phyloP scores from a whole-genome alignment of 2,797 vertebrate genomes.

The Siniperca obscura region DNA sequence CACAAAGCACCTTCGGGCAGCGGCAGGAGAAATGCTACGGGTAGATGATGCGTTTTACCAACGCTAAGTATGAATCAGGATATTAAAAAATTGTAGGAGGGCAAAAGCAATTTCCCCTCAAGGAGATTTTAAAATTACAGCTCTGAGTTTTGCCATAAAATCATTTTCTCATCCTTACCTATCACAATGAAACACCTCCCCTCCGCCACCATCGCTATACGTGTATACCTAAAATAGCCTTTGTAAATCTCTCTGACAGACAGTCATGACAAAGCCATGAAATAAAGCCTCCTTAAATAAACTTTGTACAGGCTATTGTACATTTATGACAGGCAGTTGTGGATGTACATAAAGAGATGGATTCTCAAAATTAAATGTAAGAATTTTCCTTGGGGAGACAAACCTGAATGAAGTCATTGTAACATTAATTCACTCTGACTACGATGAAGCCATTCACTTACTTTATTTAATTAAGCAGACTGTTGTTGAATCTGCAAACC shows the following conservation, averaged over 20 bases:
- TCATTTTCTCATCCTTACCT: constrained; percentile 59
- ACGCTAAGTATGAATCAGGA: constrained; percentile 77
- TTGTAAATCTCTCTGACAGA: constrained; percentile 42
- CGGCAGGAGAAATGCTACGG: constrained; percentile 54
- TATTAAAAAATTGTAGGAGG: constrained; percentile 83
- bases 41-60: constrained; percentile 65
- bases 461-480: constrained; percentile 50
- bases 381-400: constrained; percentile 29
- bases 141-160: constrained; percentile 63
- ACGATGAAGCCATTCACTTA: constrained; percentile 44
- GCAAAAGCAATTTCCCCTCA: constrained; percentile 85
- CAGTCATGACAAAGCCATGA: constrained; percentile 29
- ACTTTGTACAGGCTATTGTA: constrained; percentile 1
- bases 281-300: constrained; percentile 27
- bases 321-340: neutral
- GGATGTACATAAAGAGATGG: neutral
- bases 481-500: constrained; percentile 42
- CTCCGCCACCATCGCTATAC: constrained; percentile 3
- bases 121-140: constrained; percentile 75
- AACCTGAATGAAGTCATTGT: constrained; percentile 41
- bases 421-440: constrained; percentile 48
- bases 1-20: constrained; percentile 60
- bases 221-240: constrained; percentile 34
- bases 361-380: neutral
- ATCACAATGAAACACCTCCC: constrained; percentile 53